Base-by-base conservation (phyloP, 2,888 invertebrate species). In the Hirtodrosophila alboralis region DNA sequence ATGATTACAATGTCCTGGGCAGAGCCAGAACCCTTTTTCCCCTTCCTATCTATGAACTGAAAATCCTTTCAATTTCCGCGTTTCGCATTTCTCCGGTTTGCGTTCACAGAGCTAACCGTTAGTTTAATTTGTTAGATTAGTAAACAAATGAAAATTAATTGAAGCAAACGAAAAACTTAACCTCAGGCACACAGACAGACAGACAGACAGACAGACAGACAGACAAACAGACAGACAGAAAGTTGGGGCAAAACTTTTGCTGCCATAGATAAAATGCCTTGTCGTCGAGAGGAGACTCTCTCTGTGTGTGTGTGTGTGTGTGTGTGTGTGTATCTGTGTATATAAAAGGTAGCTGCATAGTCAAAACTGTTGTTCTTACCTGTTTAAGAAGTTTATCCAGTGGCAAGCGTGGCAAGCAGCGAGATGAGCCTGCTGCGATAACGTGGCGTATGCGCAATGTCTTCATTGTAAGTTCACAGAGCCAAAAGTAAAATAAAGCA, bases 111-210 rank as follows among this genome's bases (percentile, higher is more conserved):
- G 63, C 80, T 61, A 84, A 80, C 81, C 86, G 81, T 78, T 74
- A 71, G 81, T 86, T 86, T 86, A 86, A 86, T 86, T 87, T 87
- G 86, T 77, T 81, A 84, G 87, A 86, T 87, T 86, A 86, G 86
- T 71, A 87, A 86, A 87, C 85, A 86, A 86, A 87, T 87, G 87
- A 74, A 86, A 86, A 86, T 86, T 86, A 86, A 86, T 86, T 86
- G 87, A 86, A 81, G 84, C 81, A 84, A 87, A 84, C 81, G 87
- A 75, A 84, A 86, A 85, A 87, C 84, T 77, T 86, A 69, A 78
- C 81, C 86, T 63, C 75, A 52, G 75, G 84, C 79, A 59, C n/a
- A n/a, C 48, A 45, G 59, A 14, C n/a, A n/a, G n/a, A n/a, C n/a
- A n/a, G n/a, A n/a, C n/a, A n/a, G n/a, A n/a, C n/a, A n/a, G n/a